These are phyloP conservation scores for Catocala sponsa DNA, from an alignment of 2,888 invertebrate species.

Conservation along the genomic window DNA sequence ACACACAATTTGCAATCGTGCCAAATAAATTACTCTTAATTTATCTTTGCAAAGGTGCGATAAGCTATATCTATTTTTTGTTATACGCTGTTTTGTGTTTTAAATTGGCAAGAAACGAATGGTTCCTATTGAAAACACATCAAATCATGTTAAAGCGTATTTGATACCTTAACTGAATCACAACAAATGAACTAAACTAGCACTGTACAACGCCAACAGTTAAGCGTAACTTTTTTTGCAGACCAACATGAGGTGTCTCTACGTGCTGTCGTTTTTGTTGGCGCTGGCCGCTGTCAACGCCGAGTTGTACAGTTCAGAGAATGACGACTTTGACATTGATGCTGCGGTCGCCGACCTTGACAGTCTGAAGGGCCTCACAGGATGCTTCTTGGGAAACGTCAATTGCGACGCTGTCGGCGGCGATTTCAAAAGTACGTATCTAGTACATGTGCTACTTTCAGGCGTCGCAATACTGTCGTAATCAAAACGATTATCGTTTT, in stretches of 20 bases:
- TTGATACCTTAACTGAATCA: too few relatives aligned
- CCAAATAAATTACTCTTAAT: too few relatives aligned
- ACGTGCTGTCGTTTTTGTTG: slow-evolving; percentile 56
- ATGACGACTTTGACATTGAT: slow-evolving; percentile 72
- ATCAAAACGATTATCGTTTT: slow-evolving; percentile 9
- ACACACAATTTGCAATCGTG: too few relatives aligned
- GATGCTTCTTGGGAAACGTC: slow-evolving; percentile 68
- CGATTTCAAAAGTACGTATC: slow-evolving; percentile 71
- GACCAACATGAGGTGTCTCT: slow-evolving; percentile 63
- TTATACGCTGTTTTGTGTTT: too few relatives aligned
- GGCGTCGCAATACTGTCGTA: slow-evolving; percentile 11
- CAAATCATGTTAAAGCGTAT: too few relatives aligned
- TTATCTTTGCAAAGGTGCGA: too few relatives aligned
- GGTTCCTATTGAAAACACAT: too few relatives aligned
- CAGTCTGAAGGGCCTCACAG: slow-evolving; percentile 52
- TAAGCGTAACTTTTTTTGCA: not conserved
- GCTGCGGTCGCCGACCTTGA: slow-evolving; percentile 52
- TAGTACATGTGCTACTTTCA: slow-evolving; percentile 10
- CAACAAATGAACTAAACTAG: too few relatives aligned
- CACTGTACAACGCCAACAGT: too few relatives aligned
- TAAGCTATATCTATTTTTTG: too few relatives aligned
- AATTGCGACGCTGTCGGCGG: slow-evolving; percentile 56
- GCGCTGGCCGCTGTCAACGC: slow-evolving; percentile 46
- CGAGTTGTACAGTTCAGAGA: slow-evolving; percentile 66
- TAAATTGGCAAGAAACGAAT: too few relatives aligned